Evolutionary conservation across 2,113 vertebrate species (phyloP).

Genomic region (Hemicordylus capensis): DNA sequence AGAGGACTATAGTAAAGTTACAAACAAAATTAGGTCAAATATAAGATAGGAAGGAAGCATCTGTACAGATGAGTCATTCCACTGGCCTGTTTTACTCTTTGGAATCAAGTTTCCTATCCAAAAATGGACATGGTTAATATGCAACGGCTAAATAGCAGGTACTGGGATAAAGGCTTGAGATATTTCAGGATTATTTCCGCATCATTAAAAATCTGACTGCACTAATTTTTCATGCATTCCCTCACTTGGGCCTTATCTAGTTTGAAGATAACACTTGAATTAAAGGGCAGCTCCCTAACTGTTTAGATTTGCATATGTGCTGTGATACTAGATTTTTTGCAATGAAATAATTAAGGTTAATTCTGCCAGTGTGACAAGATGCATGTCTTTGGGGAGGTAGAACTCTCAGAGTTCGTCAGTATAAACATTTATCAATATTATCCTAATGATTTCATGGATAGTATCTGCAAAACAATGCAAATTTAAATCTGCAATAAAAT

Average conservation of each 20-base stretch:
- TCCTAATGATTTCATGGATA: not conserved
- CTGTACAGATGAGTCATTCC: not conserved
- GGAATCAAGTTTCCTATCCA: not conserved
- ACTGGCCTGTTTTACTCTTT: not conserved
- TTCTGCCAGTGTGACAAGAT: slow-evolving; percentile 16
- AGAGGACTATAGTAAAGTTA: not conserved
- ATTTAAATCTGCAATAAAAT: slow-evolving; percentile 13
- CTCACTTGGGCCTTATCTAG: not conserved
- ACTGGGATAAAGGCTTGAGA: not conserved
- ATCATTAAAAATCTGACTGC: not conserved
- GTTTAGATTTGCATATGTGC: not conserved
- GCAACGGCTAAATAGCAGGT: not conserved
- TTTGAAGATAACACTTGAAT: not conserved
- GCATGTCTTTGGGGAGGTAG: not conserved
- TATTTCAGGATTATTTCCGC: not conserved
- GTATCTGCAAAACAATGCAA: slow-evolving; percentile 24
- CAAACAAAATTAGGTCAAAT: not conserved
- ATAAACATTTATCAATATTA: not conserved
- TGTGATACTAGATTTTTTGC: not conserved
- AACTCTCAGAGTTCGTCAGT: slow-evolving; percentile 5
- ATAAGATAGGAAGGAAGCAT: not conserved
- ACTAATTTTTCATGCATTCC: not conserved
- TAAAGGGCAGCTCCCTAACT: not conserved
- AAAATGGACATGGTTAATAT: not conserved
- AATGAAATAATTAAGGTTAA: slow-evolving; percentile 12